phyloP scores from a whole-genome alignment of 92 coral and sea anemone genomes.

The Zoanthus gigantus region DNA sequence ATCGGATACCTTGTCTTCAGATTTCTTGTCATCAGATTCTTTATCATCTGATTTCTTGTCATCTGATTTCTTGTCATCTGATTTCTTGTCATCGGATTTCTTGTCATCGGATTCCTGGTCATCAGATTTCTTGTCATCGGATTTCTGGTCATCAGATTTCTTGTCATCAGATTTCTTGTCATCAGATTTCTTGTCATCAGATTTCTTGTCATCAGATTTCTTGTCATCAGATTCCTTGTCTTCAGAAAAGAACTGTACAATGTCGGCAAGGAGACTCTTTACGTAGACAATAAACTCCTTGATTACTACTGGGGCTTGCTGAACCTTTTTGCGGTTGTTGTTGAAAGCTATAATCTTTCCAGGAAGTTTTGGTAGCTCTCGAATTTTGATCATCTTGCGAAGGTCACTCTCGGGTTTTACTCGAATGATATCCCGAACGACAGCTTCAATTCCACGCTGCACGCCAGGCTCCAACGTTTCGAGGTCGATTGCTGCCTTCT shows the following conservation, averaged over 20 bases:
- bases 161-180: background rate
- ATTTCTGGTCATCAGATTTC: no score
- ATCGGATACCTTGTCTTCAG: no score
- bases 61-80: background rate
- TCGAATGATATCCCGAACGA: constrained; percentile 64
- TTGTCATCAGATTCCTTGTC: constrained; percentile 26
- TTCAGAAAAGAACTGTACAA: constrained; percentile 64
- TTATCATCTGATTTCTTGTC: constrained; percentile 35
- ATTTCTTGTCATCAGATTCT: background rate
- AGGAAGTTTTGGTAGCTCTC: constrained; percentile 69
- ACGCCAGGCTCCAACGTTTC: constrained; percentile 76
- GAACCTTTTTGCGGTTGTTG: constrained; percentile 81
- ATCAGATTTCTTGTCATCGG: constrained; percentile 59
- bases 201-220: no score
- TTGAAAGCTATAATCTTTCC: constrained; percentile 79
- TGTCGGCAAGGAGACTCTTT: constrained; percentile 64
- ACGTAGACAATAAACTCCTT: constrained; percentile 74
- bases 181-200: no score
- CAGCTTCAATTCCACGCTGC: constrained; percentile 67
- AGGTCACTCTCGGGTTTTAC: constrained; percentile 76
- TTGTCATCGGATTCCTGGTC: constrained; percentile 56
- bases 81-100: constrained; percentile 56
- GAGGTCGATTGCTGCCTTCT: constrained; percentile 62
- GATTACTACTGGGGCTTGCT: constrained; percentile 76
- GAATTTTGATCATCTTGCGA: constrained; percentile 68